Percentiles rank a stretch among this genome's conserved stretches.
These are phyloP conservation scores for Nymphicus hollandicus DNA, from an alignment of 2,113 vertebrate genomes.

Conservation along the genomic window DNA sequence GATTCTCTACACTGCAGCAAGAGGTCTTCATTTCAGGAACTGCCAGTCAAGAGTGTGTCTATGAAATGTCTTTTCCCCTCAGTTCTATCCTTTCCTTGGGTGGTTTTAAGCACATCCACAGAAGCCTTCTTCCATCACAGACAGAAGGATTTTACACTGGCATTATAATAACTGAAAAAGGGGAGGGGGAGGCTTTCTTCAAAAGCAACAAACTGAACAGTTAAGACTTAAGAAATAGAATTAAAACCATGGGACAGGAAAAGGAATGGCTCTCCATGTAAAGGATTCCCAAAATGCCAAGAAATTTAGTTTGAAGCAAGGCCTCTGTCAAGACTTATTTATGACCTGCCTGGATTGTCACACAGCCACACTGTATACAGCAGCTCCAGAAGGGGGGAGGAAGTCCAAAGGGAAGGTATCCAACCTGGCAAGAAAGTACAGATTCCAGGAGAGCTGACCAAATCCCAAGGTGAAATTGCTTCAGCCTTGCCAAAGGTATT, in stretches of 20 bases:
- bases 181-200: accelerated
- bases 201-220: background rate
- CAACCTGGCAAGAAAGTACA: background rate
- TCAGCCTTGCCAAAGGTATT: background rate
- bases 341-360: background rate
- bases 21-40: background rate
- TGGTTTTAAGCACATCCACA: background rate
- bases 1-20: background rate
- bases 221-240: background rate
- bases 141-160: background rate
- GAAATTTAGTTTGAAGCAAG: background rate
- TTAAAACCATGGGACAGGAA: background rate
- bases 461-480: slow-evolving; percentile 2
- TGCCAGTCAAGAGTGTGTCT: background rate
- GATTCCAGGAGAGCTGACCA: background rate
- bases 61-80: background rate
- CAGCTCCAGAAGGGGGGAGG: background rate
- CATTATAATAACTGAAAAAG: background rate
- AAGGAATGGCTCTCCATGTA: background rate
- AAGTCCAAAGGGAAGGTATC: background rate
- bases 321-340: background rate
- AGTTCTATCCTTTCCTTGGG: background rate
- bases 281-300: background rate
- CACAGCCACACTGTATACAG: background rate
- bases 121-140: background rate